A percentile compares a stretch with the other conserved stretches of the same genome.
Evolutionary conservation across 2,113 vertebrate genomes (phyloP).

Genomic region (Gallinago media): DNA sequence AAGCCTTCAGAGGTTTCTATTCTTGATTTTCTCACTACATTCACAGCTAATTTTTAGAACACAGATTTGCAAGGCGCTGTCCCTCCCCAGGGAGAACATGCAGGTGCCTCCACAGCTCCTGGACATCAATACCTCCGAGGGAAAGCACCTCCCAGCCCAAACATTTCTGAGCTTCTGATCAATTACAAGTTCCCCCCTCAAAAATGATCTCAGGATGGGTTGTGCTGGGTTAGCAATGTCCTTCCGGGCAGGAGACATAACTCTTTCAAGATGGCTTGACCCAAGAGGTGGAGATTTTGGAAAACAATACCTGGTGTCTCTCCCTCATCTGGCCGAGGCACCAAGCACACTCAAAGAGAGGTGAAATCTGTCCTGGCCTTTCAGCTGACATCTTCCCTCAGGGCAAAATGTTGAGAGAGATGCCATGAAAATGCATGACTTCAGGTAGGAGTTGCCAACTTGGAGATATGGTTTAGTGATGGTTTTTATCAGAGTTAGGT

Average conservation of each 20-base stretch:
- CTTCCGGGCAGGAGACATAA: not conserved
- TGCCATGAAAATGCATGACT: not conserved
- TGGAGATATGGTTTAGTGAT: no score
- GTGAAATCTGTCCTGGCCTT: not conserved
- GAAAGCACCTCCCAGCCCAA: not conserved
- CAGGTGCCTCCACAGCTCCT: not conserved
- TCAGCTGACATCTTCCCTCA: not conserved
- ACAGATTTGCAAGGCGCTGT: not conserved
- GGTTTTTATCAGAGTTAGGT: no score
- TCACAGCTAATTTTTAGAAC: not conserved
- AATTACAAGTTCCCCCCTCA: not conserved
- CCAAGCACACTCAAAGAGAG: not conserved
- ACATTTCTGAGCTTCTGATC: not conserved
- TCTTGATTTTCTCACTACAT: not conserved
- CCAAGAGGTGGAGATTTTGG: not conserved
- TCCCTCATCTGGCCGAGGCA: not conserved
- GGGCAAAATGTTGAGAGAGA: not conserved
- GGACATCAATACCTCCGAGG: not conserved
- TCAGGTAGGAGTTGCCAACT: not conserved
- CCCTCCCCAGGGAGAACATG: not conserved
- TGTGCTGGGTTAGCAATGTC: not conserved
- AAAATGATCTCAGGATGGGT: not conserved
- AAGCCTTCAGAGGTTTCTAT: not conserved
- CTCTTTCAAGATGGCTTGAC: not conserved
- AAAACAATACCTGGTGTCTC: not conserved